phyloP scores from a whole-genome alignment of 2,797 vertebrate genomes.

The Pseudomugil gertrudae region DNA sequence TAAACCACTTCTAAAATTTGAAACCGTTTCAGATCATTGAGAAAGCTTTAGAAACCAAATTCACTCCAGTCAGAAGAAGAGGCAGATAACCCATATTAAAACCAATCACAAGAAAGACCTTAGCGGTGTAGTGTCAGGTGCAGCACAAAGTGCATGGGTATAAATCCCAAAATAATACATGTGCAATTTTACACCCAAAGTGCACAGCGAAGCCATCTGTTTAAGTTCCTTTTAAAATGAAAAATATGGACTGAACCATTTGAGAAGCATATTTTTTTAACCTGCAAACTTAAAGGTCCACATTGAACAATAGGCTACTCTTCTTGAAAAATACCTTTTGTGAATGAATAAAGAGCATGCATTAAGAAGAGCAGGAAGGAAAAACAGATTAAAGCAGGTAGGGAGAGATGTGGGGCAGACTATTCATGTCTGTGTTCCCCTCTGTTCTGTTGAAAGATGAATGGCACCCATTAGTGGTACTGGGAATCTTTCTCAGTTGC shows the following conservation, averaged over 20 bases:
- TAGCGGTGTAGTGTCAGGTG: not conserved
- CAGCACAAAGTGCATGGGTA: not conserved
- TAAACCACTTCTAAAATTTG: conserved; percentile 14
- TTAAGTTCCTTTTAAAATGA: too few species aligned
- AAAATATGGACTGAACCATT: too few species aligned
- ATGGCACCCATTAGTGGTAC: conserved; percentile 59
- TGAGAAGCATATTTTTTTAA: too few species aligned
- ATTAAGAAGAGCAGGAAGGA: conserved; percentile 21
- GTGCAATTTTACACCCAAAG: not conserved
- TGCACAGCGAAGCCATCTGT: too few species aligned
- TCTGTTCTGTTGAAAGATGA: conserved; percentile 58
- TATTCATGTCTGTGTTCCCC: conserved; percentile 33
- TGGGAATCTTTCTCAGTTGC: conserved; percentile 47
- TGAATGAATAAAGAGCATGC: conserved; percentile 9
- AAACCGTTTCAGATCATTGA: not conserved
- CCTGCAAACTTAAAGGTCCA: conserved; percentile 3
- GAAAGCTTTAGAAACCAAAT: conserved; percentile 2
- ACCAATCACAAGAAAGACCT: not conserved
- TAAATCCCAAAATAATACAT: not conserved
- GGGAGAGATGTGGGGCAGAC: conserved; percentile 26
- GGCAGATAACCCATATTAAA: not conserved
- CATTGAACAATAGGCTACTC: not conserved
- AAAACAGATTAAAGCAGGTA: conserved; percentile 35
- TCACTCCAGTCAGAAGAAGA: not conserved
- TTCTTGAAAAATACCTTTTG: conserved; percentile 17